Evolutionary conservation across 2,888 invertebrate species (phyloP), one percentile per base, ranked within the genome.

Genomic region (Protonemura montana): DNA sequence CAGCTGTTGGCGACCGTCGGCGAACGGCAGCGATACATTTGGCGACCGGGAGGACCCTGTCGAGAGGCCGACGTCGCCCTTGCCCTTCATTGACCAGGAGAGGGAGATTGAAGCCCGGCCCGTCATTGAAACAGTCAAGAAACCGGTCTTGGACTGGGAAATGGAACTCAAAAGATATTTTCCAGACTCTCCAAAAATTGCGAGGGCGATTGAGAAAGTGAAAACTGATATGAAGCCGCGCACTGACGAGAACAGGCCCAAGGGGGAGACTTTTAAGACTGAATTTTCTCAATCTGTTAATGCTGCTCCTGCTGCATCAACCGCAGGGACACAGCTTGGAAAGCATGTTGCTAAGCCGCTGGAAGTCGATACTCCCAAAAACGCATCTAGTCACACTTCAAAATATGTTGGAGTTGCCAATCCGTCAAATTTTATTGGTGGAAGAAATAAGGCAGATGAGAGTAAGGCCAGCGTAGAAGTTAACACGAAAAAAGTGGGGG

Each of bases 1-100:
- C 88, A 92, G 92, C 29, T 91, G 91, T 77, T 92, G 93, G 88
- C 92, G 93, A 89, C 92, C 93, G 0, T 92, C 92, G 88, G 35
- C 35, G 35, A 28, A 76, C 59, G 41, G 41, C 27, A 85, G 87
- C 27, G 83, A 86, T 10, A 26, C 13, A n/a, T 27, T 13, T 27
- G 82, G 59, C 21, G 76, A 82, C 28, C 82, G 41, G 0, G 82
- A 85, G 26, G 86, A 86, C 29, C 87, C 42, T 16, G 86, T 77
- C 76, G 85, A 10, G 87, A 78, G 29, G 28, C 87, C 82, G 35
- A 30, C 28, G 77, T 85, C 78, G 10, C 82, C 27, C 26, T 30
- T 35, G n/a, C 42, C 80, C n/a, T 84, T 76, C 59, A 27, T 59
- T 41, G 84, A 85, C 83, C 85, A 86, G 26, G 83, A 77, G 35